Evolutionary conservation across 2,888 invertebrate species (phyloP), one percentile per base, ranked within the genome.

Genomic region (Polydrusus cervinus): DNA sequence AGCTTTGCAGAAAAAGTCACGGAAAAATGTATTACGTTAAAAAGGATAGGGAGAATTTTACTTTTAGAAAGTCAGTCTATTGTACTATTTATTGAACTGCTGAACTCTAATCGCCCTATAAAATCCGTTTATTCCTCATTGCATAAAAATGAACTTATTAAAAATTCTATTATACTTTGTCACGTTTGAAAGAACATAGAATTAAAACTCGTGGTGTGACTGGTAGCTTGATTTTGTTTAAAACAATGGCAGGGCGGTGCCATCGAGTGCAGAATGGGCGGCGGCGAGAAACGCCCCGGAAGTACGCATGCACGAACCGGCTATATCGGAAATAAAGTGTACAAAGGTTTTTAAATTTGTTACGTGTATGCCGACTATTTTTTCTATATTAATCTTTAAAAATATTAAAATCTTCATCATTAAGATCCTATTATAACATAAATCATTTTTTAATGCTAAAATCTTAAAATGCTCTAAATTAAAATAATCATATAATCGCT

Each of bases 161-260:
- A 40, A 30, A 38, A 64, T 62, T 64, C 34, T 71, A 71, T 64
- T 65, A 71, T 71, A 38, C 53, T 18, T 43, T 34, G 64, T 65
- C 71, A 71, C 71, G 71, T 43, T 65, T 53, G 55, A 55, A 16
- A 47, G 49, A 73, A 49, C 60, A 57, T 55, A 60, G 47, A 34
- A 72, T 65, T 40, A 49, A n/a, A 60, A 65, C 38, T 49, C 20
- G 18, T 65, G 20, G 53, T 67, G 57, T 60, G 73, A 73, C 60
- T 73, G 73, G 67, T 51, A 60, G 60, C 49, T 66, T 49, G 67
- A 73, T 74, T 69, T 69, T 69, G 62, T 74, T 69, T 69, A 69
- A 74, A 69, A 74, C 74, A 74, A 74, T 69, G 57, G 57, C 64
- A 68, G 38, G 74, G 74, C 45, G 68, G 74, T 18, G 25, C 60